Evolutionary conservation across 2,888 invertebrate genomes (phyloP).

Genomic region (Lycaena phlaeas): DNA sequence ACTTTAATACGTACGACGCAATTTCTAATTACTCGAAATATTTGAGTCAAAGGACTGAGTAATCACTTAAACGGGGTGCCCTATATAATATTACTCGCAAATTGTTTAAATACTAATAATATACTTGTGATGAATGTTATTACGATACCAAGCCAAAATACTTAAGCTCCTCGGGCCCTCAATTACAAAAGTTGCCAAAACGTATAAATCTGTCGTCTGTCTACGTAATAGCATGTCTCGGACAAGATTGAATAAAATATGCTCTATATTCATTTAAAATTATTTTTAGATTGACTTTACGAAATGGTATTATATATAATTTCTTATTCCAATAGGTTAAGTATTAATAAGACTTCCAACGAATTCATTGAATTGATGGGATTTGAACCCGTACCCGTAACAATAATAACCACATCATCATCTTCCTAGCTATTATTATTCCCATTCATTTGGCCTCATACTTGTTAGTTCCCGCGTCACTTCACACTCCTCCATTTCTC

Average conservation of each 20-base stretch:
- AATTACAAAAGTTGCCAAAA: neutral
- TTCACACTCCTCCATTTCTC: too few species aligned
- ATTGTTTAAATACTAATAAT: neutral
- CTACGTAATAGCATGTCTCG: neutral
- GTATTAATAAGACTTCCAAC: too few species aligned
- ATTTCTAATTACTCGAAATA: neutral
- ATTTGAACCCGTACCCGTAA: too few species aligned
- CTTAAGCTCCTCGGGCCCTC: neutral
- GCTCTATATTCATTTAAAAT: too few species aligned
- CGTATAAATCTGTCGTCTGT: neutral
- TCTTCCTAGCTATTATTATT: too few species aligned
- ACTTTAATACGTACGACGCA: neutral
- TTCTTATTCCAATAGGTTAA: too few species aligned
- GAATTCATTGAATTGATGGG: too few species aligned
- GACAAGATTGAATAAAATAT: neutral
- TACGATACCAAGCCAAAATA: neutral
- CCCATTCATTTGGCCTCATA: too few species aligned
- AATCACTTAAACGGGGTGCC: neutral
- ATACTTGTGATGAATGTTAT: neutral
- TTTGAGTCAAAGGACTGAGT: neutral
- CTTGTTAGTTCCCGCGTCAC: too few species aligned
- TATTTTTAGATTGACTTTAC: too few species aligned
- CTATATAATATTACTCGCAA: neutral
- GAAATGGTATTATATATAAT: too few species aligned
- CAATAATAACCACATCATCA: too few species aligned